Base-by-base conservation (phyloP, 2,797 vertebrate genomes). In the Steatocranus sp. region DNA sequence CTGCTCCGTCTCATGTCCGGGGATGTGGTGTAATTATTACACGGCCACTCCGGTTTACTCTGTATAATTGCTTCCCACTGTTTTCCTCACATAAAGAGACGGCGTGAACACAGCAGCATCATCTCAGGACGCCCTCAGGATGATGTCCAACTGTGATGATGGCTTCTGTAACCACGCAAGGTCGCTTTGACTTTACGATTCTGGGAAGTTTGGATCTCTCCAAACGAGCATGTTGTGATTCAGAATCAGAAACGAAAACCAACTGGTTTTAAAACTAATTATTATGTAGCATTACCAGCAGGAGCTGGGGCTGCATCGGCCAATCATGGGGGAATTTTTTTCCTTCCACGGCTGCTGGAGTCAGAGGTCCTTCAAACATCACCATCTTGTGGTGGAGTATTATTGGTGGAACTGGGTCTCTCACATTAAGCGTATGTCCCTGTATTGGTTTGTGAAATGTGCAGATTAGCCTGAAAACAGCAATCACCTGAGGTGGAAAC, bases 21-120 rank as follows among this genome's bases (percentile, higher is more conserved):
- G 81, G 79, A 82, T 49, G 81, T 53, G 76, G 32, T 50, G 25
- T 84, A 77, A 89, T 88, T 78, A 88, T 73, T 6, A 56, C 89
- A 11, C 5, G 2, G 10, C 12, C 80, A 17, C 80, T 6, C 58
- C 11, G 48, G 46, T 84, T 89, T 84, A 82, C 76, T 90, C 82
- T 34, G 36, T 14, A 14, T 85, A 83, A 89, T 85, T 83, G 68
- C 82, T 76, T 89, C 79, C 63, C 70, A 3, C 27, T 54, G 79
- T 89, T 85, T 77, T 36, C 50, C 17, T 86, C 23, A 25, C 20
- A 32, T 32, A 9, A 77, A 83, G 73, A 17, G 34, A 5, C 9
- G 17, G 48, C 1, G 58, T 83, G 66, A 78, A 78, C 36, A 25
- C 70, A 49, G 54, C 61, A 70, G 78, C 75, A 43, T 3, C 32